Percentiles rank a stretch among this genome's conserved stretches.
Conservation (phyloP, 2,888 invertebrate genomes). For the Andrena haemorrhoa region DNA sequence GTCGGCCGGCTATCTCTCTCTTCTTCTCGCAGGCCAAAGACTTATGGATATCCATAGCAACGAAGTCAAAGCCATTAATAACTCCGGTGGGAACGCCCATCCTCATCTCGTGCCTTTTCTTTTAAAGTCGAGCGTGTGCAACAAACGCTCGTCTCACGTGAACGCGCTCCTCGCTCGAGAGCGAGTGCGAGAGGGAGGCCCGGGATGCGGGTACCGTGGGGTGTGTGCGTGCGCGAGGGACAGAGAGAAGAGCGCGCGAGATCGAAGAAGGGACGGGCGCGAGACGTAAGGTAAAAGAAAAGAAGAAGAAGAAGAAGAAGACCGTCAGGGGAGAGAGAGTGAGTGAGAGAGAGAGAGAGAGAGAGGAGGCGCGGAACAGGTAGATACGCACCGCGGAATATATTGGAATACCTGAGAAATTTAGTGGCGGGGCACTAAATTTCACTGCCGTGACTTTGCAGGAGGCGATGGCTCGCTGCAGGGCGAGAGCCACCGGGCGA, state of each 20-base stretch:
- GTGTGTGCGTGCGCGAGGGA: constrained; percentile 11
- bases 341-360: constrained; percentile 41
- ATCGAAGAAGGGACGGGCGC: constrained; percentile 17
- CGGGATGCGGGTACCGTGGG: background rate
- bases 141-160: constrained; percentile 75
- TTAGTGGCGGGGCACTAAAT: constrained; percentile 83
- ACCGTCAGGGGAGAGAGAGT: constrained; percentile 10
- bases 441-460: constrained; percentile 79
- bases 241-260: constrained; percentile 25
- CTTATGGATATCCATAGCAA: constrained; percentile 85
- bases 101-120: constrained; percentile 84
- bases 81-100: constrained; percentile 84
- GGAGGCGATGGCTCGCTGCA: constrained; percentile 71
- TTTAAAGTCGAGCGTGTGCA: constrained; percentile 83
- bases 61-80: constrained; percentile 85
- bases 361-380: constrained; percentile 72
- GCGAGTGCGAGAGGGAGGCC: background rate
- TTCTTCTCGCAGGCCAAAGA: constrained; percentile 78
- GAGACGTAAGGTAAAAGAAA: constrained; percentile 5
- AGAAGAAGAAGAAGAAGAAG: background rate
- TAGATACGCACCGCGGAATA: constrained; percentile 82
- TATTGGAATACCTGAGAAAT: constrained; percentile 84
- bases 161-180: constrained; percentile 44
- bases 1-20: constrained; percentile 41
- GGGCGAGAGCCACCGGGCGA: constrained; percentile 72